Evolutionary conservation across 2,797 vertebrate species (phyloP), one percentile per base, ranked within the genome.

Genomic region (Tolypeutes matacus): DNA sequence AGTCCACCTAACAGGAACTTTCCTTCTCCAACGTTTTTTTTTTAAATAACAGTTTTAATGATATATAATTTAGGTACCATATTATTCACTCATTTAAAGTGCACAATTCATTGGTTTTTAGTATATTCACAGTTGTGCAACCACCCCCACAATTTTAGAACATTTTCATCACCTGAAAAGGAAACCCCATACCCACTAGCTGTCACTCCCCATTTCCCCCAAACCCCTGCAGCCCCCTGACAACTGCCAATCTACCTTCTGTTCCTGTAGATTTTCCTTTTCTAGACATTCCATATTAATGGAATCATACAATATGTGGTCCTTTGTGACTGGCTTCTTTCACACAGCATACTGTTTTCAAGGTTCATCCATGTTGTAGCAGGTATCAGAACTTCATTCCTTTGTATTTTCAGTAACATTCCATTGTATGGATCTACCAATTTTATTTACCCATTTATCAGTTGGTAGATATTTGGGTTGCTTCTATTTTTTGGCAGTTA

Each of bases 131-230:
- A 46, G 23, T 34, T 31, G 36, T 51, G 3, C 11, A 58, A 13
- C 49, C n/a, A 3, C 82, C 21, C 58, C 23, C n/a, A 17, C 14
- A 5, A 7, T 76, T 92, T 87, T 69, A 65, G 72, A 90, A 17
- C 58, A n/a, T 89, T 92, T 94, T 69, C 46, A 72, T 86, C 42
- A 31, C 65, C 15, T 36, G 6, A 12, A 2, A 81, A 94, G 93
- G 88, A 89, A 85, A 36, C 42, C 25, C 3, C 25, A 0, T 46
- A 17, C 72, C 29, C 70, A 13, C 49, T 36, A 51, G 14, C 42
- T 46, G 42, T 76, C 23, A 34, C 51, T 60, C n/a, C 31, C 53
- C 56, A 58, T 58, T 77, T 67, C 60, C 31, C 76, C 23, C 27
- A 42, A 36, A 20, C 12, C 17, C 12, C 10, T 7, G 51, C 31